phyloP scores from a whole-genome alignment of 2,113 vertebrate genomes.

The Pelmatolapia mariae region DNA sequence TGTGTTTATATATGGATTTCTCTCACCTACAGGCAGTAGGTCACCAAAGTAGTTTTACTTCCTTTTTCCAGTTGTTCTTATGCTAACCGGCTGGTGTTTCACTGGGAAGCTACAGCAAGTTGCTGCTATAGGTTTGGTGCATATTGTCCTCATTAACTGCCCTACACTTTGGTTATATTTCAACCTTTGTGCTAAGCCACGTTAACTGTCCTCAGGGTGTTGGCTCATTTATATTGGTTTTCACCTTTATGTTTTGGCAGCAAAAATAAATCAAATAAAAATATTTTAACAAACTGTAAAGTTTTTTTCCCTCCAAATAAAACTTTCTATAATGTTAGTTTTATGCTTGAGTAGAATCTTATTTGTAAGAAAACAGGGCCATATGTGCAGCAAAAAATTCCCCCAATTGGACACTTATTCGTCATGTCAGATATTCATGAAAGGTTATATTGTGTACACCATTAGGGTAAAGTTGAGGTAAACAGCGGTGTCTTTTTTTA shows the following conservation, averaged over 20 bases:
- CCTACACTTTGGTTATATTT: background rate
- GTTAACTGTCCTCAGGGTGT: background rate
- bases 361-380: background rate
- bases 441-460: background rate
- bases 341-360: background rate
- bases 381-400: background rate
- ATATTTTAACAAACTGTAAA: background rate
- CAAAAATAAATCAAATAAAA: background rate
- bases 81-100: background rate
- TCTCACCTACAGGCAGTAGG: background rate
- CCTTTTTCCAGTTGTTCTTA: background rate
- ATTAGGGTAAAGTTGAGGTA: background rate
- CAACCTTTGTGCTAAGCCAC: background rate
- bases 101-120: background rate
- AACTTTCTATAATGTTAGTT: background rate
- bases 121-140: background rate
- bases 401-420: background rate
- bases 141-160: background rate
- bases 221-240: background rate
- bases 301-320: background rate
- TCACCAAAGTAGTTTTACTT: background rate
- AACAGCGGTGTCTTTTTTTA: background rate
- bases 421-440: background rate
- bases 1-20: rapidly evolving
- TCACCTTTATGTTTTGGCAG: background rate